phyloP scores from a whole-genome alignment of 1,140 invertebrate species.

The Polypedilum pembai region DNA sequence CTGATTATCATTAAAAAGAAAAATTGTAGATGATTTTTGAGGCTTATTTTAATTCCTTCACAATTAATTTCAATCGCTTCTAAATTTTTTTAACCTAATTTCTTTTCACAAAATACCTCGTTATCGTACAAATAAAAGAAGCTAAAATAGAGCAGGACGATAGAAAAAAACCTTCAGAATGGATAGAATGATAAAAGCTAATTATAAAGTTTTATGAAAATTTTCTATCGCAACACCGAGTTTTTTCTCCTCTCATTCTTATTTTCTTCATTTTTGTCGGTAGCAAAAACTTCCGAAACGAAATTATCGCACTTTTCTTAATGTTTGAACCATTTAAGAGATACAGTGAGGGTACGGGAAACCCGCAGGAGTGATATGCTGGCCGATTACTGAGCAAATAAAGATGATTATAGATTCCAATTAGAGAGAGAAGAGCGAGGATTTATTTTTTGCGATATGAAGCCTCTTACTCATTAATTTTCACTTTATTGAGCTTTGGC shows the following conservation, averaged over 20 bases:
- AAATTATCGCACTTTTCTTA: constrained; percentile 5
- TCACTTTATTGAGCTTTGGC: neutral
- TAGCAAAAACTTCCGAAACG: neutral
- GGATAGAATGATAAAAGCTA: constrained; percentile 18
- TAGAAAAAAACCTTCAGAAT: neutral
- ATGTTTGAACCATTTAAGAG: neutral
- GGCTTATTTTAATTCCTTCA: too few relatives aligned
- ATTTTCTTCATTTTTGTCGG: neutral
- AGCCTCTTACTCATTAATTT: neutral
- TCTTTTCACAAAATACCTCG: too few relatives aligned
- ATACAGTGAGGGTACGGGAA: neutral
- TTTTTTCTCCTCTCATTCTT: neutral
- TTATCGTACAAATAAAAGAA: too few relatives aligned
- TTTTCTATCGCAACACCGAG: neutral
- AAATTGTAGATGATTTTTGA: too few relatives aligned
- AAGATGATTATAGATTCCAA: constrained; percentile 12
- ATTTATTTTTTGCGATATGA: neutral
- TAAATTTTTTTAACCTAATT: too few relatives aligned
- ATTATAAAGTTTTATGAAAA: constrained; percentile 14
- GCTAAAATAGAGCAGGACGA: too few relatives aligned
- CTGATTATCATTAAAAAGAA: neutral
- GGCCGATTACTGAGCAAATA: constrained; percentile 14
- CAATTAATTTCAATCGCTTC: too few relatives aligned
- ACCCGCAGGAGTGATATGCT: neutral
- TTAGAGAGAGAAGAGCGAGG: neutral